Conservation (phyloP, 2,797 vertebrate species). For the Erethizon dorsatum region DNA sequence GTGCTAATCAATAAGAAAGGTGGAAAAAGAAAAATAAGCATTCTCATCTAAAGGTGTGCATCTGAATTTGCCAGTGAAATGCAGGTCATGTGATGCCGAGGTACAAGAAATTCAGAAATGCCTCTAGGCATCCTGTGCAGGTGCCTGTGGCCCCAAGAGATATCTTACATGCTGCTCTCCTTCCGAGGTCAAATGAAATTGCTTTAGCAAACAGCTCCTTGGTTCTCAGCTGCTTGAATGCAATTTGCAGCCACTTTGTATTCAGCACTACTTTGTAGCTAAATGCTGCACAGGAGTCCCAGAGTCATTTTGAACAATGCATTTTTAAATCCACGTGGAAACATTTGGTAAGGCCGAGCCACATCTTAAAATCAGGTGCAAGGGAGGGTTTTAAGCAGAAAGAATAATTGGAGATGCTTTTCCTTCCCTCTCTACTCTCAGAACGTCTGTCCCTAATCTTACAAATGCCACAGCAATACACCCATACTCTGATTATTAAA, state of each 20-base stretch:
- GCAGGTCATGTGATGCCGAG: fast-evolving
- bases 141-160: not conserved
- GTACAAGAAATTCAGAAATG: not conserved
- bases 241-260: not conserved
- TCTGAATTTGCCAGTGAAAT: not conserved
- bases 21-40: not conserved
- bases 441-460: slow-evolving; percentile 58
- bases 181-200: not conserved
- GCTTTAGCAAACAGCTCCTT: not conserved
- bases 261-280: not conserved
- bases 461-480: not conserved
- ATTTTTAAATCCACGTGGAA: not conserved
- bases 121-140: fast-evolving
- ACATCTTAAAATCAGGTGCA: not conserved
- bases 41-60: not conserved
- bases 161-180: not conserved
- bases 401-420: slow-evolving; percentile 9
- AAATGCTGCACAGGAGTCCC: not conserved
- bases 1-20: not conserved
- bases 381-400: slow-evolving; percentile 18
- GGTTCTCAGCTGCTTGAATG: not conserved
- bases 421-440: not conserved
- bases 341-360: not conserved
- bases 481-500: slow-evolving; percentile 52
- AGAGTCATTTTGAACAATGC: not conserved